Evolutionary conservation across 2,888 invertebrate genomes (phyloP), one percentile per base, ranked within the genome.

Genomic region (Ophion obscuratus): DNA sequence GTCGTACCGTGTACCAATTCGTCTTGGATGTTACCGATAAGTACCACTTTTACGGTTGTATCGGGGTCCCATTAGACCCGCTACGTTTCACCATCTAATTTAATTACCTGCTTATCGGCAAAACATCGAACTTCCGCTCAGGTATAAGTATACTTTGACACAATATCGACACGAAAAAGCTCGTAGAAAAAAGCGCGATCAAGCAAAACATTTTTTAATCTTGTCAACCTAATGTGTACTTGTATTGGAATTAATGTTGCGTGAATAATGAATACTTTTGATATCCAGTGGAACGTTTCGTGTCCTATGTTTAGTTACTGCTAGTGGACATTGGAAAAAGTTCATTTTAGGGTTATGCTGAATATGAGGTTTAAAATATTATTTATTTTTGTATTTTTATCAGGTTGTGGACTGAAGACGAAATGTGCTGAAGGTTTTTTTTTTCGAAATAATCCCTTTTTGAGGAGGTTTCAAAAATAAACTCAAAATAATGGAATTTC

Each of bases 1-100:
- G 24, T 27, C 76, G 44, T 71, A 66, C n/a, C 64, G 62, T 53
- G 40, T 61, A 76, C 27, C 82, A 78, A 86, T 81, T 62, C 68
- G 64, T 53, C 64, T 47, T 70, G 47, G 59, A 64, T 61, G 57
- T 77, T 87, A 81, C 31, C 66, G 81, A 75, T 88, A 83, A 88
- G 61, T 74, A 84, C 75, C 75, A 66, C 44, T 87, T 83, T 81
- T 81, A 85, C 83, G 57, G 66, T 9, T 36, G 76, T 70, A 82
- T 62, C 27, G 62, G 27, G 24, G 53, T 62, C 57, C 77, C 74
- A 83, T 89, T 84, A 87, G 84, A 47, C 31, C 79, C 77, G 86
- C 79, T 83, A 87, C 68, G 84, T 87, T 88, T 83, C 83, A 62
- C 73, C 67, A 67, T 68, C 62, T 87, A 87, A 89, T 88, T 64